Base-by-base conservation (phyloP, 1,140 invertebrate species). In the Drosophila oshimai region DNA sequence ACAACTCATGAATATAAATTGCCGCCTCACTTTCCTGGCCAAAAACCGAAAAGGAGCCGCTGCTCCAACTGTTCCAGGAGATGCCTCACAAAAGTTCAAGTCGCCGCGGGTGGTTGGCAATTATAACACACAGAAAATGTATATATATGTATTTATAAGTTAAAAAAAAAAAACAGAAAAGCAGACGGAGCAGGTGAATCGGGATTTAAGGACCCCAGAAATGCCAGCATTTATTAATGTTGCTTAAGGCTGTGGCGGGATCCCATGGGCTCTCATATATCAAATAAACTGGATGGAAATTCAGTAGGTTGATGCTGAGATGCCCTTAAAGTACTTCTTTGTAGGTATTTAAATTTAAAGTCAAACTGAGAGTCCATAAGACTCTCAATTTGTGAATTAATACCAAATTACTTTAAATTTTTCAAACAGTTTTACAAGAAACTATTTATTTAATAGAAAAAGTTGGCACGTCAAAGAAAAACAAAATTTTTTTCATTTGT, bases 1-100 rank as follows among this genome's bases (percentile, higher is more conserved):
- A 86, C 72, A 87, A 81, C 81, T 86, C 81, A 86, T 86, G 81
- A 86, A 86, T 86, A 86, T 86, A 86, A 86, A 86, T 86, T 86
- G 76, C 72, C 45, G 67, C 76, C 68, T 73, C 75, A 74, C 78
- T 76, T 76, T 69, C 55, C 55, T 73, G 55, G 46, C 51, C 18
- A 13, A 57, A 10, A 46, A 46, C 37, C 24, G 13, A 42, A 50
- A 49, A 31, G 33, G 20, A 39, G 33, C 60, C 44, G 60, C 44
- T n/a, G n/a, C n/a, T n/a, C n/a, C 58, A 50, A 39, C 60, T 17
- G 33, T 49, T 65, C 44, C 58, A 12, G 18, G 58, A 65, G 62
- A 65, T 50, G 39, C 58, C 46, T 65, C 47, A 55, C 64, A 51
- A 46, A 73, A 64, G 70, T 73, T 73, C 29, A 73, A 64, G 68